These are phyloP conservation scores for Saguinus midas DNA, from an alignment of 2,113 vertebrate genomes.

Conservation along the genomic window DNA sequence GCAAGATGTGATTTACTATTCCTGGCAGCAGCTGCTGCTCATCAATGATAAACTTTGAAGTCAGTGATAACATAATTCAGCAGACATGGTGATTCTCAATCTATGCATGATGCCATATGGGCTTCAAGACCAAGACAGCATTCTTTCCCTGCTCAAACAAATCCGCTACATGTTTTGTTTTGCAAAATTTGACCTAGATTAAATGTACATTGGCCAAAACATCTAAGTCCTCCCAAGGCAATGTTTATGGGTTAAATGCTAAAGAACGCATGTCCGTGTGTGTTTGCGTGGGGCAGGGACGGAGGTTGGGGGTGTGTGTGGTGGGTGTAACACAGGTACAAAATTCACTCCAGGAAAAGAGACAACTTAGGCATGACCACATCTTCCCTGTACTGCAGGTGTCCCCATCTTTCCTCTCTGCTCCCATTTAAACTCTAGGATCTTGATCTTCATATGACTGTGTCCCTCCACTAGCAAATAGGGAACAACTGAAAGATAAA, in stretches of 20 bases:
- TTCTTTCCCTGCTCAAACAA: slow-evolving; percentile 3
- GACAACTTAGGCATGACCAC: background rate
- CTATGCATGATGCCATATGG: background rate
- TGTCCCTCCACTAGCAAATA: background rate
- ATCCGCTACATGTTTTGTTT: background rate
- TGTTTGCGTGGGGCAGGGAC: background rate
- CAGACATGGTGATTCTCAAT: slow-evolving; percentile 22
- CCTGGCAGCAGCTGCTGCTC: background rate
- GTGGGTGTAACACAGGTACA: background rate
- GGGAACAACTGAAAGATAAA: background rate
- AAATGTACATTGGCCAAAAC: slow-evolving; percentile 8
- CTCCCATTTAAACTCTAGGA: background rate
- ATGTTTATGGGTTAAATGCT: background rate
- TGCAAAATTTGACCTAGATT: slow-evolving; percentile 21
- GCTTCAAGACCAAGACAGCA: background rate
- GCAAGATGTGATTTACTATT: background rate
- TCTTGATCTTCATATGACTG: background rate
- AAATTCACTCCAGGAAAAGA: background rate
- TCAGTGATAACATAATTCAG: slow-evolving; percentile 45
- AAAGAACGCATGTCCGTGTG: background rate
- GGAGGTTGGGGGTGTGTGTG: background rate
- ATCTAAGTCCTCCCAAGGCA: background rate
- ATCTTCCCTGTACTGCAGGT: background rate
- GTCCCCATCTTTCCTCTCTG: background rate
- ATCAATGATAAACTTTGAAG: background rate